Percentiles rank a stretch among this genome's conserved stretches.
These are phyloP conservation scores for Drosophila carrolli DNA, from an alignment of 1,140 invertebrate genomes.

Conservation along the genomic window DNA sequence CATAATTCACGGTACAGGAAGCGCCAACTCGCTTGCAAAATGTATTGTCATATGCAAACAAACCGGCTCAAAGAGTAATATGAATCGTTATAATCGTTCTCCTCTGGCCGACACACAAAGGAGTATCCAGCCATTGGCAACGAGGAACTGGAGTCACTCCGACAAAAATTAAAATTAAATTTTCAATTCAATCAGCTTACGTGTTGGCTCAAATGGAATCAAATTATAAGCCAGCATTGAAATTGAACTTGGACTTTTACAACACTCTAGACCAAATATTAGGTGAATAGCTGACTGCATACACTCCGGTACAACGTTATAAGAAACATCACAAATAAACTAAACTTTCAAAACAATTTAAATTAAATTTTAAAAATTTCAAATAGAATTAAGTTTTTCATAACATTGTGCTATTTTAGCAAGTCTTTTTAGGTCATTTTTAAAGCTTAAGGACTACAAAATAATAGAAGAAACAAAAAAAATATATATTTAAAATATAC, in stretches of 20 bases:
- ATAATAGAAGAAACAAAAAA: no score
- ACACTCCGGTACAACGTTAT: background rate
- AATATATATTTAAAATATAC: no score
- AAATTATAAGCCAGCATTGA: constrained; percentile 28
- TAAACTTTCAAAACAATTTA: no score
- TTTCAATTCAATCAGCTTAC: constrained; percentile 26
- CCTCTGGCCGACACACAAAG: background rate
- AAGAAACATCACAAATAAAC: no score
- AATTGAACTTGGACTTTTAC: constrained; percentile 24
- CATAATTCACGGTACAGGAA: constrained; percentile 18
- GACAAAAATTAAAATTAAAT: constrained; percentile 28
- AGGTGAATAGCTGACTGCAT: constrained; percentile 1
- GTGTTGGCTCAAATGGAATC: constrained; percentile 30
- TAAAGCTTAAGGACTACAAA: no score
- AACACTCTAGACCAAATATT: background rate
- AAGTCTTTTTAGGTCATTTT: no score
- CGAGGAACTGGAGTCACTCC: background rate
- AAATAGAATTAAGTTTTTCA: no score
- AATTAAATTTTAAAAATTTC: no score
- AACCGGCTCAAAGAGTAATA: constrained; percentile 1
- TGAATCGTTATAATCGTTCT: constrained; percentile 17
- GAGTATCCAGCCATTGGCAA: background rate
- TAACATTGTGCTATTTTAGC: no score
- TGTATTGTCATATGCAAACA: constrained; percentile 1
- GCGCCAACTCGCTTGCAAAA: background rate